Base-by-base conservation (phyloP, 2,113 vertebrate species). In the Alligator mississippiensis region DNA sequence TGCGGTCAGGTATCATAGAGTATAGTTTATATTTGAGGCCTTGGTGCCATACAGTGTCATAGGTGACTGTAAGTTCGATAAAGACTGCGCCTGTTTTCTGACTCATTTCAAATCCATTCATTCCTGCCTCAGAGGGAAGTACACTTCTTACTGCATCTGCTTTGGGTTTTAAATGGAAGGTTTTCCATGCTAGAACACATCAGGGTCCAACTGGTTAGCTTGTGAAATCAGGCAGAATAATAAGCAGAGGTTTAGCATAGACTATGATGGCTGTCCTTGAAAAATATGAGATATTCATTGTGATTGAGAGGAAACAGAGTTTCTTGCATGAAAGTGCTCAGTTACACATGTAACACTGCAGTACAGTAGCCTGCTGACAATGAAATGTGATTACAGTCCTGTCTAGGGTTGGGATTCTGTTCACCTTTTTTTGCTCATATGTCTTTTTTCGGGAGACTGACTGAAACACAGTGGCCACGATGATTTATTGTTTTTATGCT, bases 371-470 rank as follows among this genome's bases (percentile, higher is more conserved):
- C 94, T 95, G 94, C 85, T 96, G 96, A 94, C 90, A 93, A 89
- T 38, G 68, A 70, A 70, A 70, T 38, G 68, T 11, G 77, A 90
- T 91, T 85, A 57, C 94, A 96, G 77, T 22, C 47, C 78, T 62
- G 2, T 63, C 92, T 0, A 59, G 78, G 80, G 94, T 22, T 91
- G 82, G 90, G 80, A 83, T 94, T 95, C 70, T 96, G 94, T 94
- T 96, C 64, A 28, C 59, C 93, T 47, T 57, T 77, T 93, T 96
- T 94, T 93, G 91, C 92, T 94, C 55, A 87, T 92, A 96, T 95
- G 47, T 34, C 61, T 8, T 62, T 11, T 95, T 95, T 95, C 94
- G 91, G 93, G 96, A 95, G 47, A 47, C 47, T 47, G 47, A 47
- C 47, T 47, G 47, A 47, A 47, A 47, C 47, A 47, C 47, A 47